Evolutionary conservation across 1,140 invertebrate genomes (phyloP), one percentile per base, ranked within the genome.

Genomic region (Anagrus nilaparvatae): DNA sequence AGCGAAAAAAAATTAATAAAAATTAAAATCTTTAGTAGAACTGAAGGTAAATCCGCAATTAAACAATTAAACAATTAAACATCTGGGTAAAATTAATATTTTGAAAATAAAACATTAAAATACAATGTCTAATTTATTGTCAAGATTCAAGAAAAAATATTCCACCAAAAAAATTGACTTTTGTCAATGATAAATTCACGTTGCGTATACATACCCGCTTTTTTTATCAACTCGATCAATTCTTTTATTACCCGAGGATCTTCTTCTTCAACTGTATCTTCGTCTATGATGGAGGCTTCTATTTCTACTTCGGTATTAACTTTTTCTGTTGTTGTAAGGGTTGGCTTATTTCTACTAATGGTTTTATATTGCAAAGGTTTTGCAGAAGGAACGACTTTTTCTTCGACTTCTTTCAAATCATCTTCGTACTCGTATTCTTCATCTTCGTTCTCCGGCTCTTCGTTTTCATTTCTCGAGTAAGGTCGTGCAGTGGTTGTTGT

Each of bases 201-300:
- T 18, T 30, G 36, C 24, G 39, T 45, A 38, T 41, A 49, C 43
- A 51, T 48, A 70, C 73, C 76, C 43, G 84, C 79, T 77, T 87
- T 88, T 56, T 83, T 86, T 30, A 90, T 89, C 0, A 90, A 65
- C 48, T 81, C 79, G 29, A 90, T 81, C 1, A 90, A 61, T 58
- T 90, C 85, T 58, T 87, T 88, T 29, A 90, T 84, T 1, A 87
- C 82, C 59, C 73, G 77, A 0, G 85, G 85, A 65, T 89, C 84
- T 64, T 49, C 43, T 17, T 88, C 83, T 55, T 84, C 79, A 9
- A 62, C 58, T 17, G 57, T 56, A 1, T 31, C 16, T 18, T 50
- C 47, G 14, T 54, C 39, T 5, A 8, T 13, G 21, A 0, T 48
- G 45, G 0, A 17, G 14, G n/a, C n/a, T 3, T 44, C 44, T 7